Evolutionary conservation across 2,888 invertebrate genomes (phyloP), one percentile per base, ranked within the genome.

Genomic region (Dryobota labecula): DNA sequence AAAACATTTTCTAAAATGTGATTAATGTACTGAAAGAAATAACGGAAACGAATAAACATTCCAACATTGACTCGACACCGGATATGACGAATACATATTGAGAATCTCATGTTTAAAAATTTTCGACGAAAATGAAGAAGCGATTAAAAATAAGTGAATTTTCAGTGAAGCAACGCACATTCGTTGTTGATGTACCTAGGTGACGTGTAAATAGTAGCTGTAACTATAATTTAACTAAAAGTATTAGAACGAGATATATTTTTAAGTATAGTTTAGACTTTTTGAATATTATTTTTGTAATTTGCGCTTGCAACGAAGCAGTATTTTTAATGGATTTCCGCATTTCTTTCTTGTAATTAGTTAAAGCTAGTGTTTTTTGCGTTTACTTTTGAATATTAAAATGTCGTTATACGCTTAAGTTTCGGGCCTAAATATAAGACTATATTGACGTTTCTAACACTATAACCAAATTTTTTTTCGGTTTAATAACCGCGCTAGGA

Each of bases 281-380:
- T 90, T 91, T 92, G 90, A 92, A 92, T 91, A 90, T 92, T 92
- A 91, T 93, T 93, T 92, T 93, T 92, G 87, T 91, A 90, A 90
- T 92, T 71, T 93, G 93, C 92, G 89, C 87, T 93, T 92, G 94
- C 95, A 95, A 93, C 95, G 95, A 95, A 94, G 84, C 94, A 94
- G 93, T 94, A 94, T 94, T 94, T 90, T 88, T 88, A 87, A 88
- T 78, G 72, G 76, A 84, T 82, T 69, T 82, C 82, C 74, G 78
- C 76, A 79, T 80, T 82, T 78, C 64, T 83, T 82, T 75, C 70
- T 62, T 79, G 70, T 71, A 65, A 53, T 64, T 77, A 54, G 53
- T 66, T 66, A 38, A 58, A 56, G 70, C 53, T 49, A 5, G 69
- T 58, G 73, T 51, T 69, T 62, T 62, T 72, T 78, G 53, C 38